phyloP scores from a whole-genome alignment of 2,888 invertebrate species.

The Philhelius pedissequus region DNA sequence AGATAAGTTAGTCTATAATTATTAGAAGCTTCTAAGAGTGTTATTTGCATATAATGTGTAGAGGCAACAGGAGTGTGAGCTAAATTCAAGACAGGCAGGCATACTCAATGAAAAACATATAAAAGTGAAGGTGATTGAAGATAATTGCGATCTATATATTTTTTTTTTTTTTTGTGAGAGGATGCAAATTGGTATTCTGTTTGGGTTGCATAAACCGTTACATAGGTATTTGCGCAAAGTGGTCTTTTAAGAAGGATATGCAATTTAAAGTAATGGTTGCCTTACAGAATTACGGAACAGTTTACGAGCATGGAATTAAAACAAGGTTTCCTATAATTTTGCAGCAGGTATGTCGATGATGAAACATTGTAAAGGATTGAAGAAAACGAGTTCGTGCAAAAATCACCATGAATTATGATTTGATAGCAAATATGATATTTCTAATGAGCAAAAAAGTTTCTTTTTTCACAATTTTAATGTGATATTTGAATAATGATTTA shows the following conservation, averaged over 20 bases:
- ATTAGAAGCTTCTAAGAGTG: slow-evolving; percentile 5
- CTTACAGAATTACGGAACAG: slow-evolving; percentile 23
- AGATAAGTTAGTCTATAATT: slow-evolving; percentile 39
- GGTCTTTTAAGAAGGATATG: slow-evolving; percentile 25
- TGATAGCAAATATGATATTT: too few relatives aligned
- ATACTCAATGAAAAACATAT: background rate
- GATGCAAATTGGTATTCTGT: slow-evolving; percentile 30
- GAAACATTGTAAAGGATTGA: background rate
- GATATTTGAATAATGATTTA: too few relatives aligned
- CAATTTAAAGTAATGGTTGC: slow-evolving; percentile 34
- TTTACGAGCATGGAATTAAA: slow-evolving; percentile 17
- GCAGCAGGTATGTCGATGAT: background rate
- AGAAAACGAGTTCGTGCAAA: background rate
- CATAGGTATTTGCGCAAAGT: slow-evolving; percentile 18
- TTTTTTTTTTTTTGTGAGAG: background rate
- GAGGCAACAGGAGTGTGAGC: slow-evolving; percentile 11
- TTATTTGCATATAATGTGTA: background rate
- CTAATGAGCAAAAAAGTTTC: too few relatives aligned
- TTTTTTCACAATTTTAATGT: too few relatives aligned
- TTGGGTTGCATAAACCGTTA: slow-evolving; percentile 33
- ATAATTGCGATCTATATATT: slow-evolving; percentile 45
- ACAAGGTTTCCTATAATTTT: background rate
- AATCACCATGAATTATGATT: too few relatives aligned
- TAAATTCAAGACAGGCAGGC: slow-evolving; percentile 23
- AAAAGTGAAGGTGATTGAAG: slow-evolving; percentile 53